Base-by-base conservation (phyloP, 2,888 invertebrate genomes). In the Hydrotaea diabolus region DNA sequence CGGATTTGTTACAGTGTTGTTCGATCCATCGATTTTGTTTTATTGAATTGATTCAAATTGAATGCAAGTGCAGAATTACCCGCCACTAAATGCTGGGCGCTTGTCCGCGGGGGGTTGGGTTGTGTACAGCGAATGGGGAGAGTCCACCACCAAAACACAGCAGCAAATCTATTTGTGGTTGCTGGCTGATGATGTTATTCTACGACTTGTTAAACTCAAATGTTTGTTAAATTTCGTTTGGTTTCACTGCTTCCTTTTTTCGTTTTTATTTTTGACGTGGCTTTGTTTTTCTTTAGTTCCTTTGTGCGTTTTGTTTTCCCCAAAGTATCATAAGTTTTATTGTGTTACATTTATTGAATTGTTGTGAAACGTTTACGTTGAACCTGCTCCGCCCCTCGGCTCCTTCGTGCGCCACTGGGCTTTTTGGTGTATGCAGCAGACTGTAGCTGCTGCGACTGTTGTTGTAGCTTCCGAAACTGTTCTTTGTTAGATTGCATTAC, bases 181-280 rank as follows among this genome's bases (percentile, higher is more conserved):
- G 39, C 9, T 39, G 39, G 39, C 17, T 43, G 55, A 9, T 17
- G 26, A 21, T 74, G 21, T 71, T 75, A 72, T 85, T 80, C 53
- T 77, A 74, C 8, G 74, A 49, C 74, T 76, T 72, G 55, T 64
- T 69, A n/a, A n/a, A 80, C 31, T 64, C 49, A 76, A 78, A 78
- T 59, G 43, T 59, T 75, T 71, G 15, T 36, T 17, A 78, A 78
- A 49, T 76, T 84, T 59, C 66, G 43, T 57, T 78, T 69, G 46
- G 17, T 66, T 23, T 59, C 66, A 66, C 17, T 19, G 31, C 21
- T 66, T 26, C 2, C 31, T 59, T n/a, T 49, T n/a, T 26, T 5
- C 31, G 71, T n/a, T 49, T n/a, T 26, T 71, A 11, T 49, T 69
- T 69, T 31, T 1, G 36, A 36, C 13, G 17, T 31, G 31, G 31